Conservation (phyloP, 2,113 vertebrate genomes). For the Mixornis gularis region DNA sequence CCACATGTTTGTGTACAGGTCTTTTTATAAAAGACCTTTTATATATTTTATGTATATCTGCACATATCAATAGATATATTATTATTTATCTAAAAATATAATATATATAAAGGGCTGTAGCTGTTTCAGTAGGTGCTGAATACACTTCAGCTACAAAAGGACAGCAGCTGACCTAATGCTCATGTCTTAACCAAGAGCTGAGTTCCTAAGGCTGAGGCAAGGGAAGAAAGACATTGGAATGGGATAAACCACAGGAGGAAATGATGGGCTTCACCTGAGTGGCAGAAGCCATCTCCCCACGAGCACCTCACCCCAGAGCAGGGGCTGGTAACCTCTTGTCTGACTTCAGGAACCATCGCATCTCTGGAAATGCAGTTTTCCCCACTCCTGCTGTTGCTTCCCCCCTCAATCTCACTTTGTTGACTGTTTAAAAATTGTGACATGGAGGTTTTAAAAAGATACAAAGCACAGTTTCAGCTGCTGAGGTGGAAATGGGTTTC, state of each 20-base stretch:
- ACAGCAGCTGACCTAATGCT: neutral
- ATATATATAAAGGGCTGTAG: neutral
- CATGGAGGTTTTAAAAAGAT: neutral
- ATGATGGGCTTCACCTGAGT: neutral
- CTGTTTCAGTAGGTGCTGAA: neutral
- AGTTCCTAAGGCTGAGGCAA: neutral
- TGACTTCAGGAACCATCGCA: accelerated
- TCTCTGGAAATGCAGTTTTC: neutral
- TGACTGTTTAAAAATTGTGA: neutral
- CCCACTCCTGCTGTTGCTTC: neutral
- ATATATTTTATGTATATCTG: neutral
- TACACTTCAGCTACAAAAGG: neutral
- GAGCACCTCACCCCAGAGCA: neutral
- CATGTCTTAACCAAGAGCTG: neutral
- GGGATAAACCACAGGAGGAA: neutral
- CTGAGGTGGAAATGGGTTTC: neutral
- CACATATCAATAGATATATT: neutral
- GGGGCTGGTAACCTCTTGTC: neutral
- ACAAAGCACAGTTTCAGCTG: neutral
- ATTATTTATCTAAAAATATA: neutral
- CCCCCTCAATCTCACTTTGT: neutral
- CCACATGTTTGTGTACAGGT: neutral
- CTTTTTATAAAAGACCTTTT: neutral
- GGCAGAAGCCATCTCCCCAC: neutral
- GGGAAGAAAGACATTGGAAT: neutral